Evolutionary conservation across 2,113 vertebrate genomes (phyloP).

Genomic region (Poecilia latipinna): DNA sequence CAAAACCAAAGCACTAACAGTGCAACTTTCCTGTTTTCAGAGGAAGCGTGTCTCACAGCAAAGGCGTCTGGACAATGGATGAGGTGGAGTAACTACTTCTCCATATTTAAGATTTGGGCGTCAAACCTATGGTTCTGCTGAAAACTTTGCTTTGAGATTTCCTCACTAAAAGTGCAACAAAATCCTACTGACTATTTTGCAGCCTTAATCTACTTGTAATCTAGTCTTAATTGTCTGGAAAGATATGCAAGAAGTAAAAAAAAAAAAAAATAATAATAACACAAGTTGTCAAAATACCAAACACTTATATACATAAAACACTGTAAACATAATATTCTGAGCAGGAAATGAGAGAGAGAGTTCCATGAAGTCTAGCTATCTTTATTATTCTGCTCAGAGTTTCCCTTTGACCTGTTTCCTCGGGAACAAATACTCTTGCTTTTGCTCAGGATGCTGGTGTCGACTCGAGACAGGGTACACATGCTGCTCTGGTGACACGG

Average conservation of each 20-base stretch:
- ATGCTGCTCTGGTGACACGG: slow-evolving; percentile 74
- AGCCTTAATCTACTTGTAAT: neutral
- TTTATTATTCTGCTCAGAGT: slow-evolving; percentile 29
- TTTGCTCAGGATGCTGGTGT: slow-evolving; percentile 73
- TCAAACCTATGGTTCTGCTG: neutral
- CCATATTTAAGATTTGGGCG: neutral
- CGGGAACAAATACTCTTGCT: slow-evolving; percentile 55
- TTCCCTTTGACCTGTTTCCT: slow-evolving; percentile 42
- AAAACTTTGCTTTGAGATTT: neutral
- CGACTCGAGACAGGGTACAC: slow-evolving; percentile 75
- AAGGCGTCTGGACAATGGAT: neutral
- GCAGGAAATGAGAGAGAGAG: too few species aligned
- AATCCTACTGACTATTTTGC: neutral
- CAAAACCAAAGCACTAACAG: too few species aligned
- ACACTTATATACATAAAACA: neutral
- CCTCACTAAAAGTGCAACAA: neutral
- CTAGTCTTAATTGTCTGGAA: neutral
- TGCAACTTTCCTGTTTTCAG: neutral
- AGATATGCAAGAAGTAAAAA: neutral
- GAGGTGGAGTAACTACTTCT: neutral
- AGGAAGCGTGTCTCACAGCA: neutral
- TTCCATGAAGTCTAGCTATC: slow-evolving; percentile 2
- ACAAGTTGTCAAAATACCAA: neutral
- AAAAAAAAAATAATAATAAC: neutral
- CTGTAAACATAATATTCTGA: neutral